Evolutionary conservation across 1,140 invertebrate genomes (phyloP), one percentile per base, ranked within the genome.

Genomic region (Pogonomyrmex barbatus): DNA sequence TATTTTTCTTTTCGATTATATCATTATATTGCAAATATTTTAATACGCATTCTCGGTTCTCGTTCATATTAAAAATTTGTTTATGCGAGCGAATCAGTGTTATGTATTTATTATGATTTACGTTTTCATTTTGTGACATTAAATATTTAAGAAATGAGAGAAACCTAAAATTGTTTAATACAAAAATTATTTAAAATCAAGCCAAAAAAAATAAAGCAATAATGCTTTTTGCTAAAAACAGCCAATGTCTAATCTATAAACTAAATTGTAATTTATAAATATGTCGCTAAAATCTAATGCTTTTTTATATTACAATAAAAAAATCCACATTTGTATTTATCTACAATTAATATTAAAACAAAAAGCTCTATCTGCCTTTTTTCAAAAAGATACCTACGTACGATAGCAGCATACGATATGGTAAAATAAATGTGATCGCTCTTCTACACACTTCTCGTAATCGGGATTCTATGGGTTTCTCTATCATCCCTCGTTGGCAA

Each of bases 381-480:
- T 81, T 17, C 24, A 2, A 4, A 56, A 45, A 12, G 24, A 4
- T 9, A 4, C 2, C 30, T 82, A 60, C 45, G 5, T 24, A 71
- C 3, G 10, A 12, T 8, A 52, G 45, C 47, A 50, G 12, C 5
- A 50, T 24, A 56, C 17, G 6, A 73, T 62, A 60, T 50, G 68
- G 17, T 50, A 54, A 75, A 83, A 60, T 83, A 83, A 83, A 42
- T 30, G 50, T 75, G 54, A 73, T 75, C 68, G 36, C n/a, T 36
- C 39, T 70, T n/a, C n/a, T 30, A 30, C 42, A 47, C 56, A 12
- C 54, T 75, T 60, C n/a, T 56, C 30, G 42, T 60, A 75, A 60
- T 83, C 42, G 42, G 58, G 30, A 73, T 83, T 83, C 79, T 83
- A 83, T 47, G 68, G 58, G 56, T 75, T 60, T 33, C 50, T 65